Evolutionary conservation across 1,140 invertebrate species (phyloP).

Genomic region (Globodera ellingtonae): DNA sequence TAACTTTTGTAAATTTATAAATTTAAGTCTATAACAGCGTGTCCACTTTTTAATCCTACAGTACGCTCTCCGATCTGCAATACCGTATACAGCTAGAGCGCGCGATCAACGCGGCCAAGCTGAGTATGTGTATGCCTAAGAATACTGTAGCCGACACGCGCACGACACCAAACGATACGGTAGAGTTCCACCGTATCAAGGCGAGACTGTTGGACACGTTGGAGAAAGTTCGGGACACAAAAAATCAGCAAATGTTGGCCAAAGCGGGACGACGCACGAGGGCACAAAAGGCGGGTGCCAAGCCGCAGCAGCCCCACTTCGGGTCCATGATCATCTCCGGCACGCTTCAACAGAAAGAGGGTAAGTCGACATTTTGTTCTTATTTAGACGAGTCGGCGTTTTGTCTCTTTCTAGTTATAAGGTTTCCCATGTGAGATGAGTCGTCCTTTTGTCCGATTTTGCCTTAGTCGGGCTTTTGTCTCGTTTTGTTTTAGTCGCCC

Average conservation of each 20-base stretch:
- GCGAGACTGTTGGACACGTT: neutral
- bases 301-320: slow-evolving; percentile 18
- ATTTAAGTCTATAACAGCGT: too few relatives aligned
- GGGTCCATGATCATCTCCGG: slow-evolving; percentile 25
- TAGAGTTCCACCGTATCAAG: slow-evolving; percentile 13
- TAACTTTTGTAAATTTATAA: neutral
- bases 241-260: slow-evolving; percentile 21
- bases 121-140: neutral
- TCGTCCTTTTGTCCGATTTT: too few relatives aligned
- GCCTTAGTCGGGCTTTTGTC: too few relatives aligned
- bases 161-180: neutral
- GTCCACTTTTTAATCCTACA: neutral
- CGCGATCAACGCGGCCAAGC: slow-evolving; percentile 14
- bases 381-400: too few relatives aligned
- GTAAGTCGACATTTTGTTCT: neutral
- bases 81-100: slow-evolving; percentile 22
- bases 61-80: slow-evolving; percentile 22
- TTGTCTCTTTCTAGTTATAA: too few relatives aligned
- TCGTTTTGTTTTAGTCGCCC: too few relatives aligned
- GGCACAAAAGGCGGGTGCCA: neutral
- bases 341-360: slow-evolving; percentile 18
- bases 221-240: slow-evolving; percentile 13
- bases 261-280: neutral
- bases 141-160: neutral
- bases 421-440: too few relatives aligned